Percentiles rank a stretch among this genome's conserved stretches.
phyloP scores from a whole-genome alignment of 2,113 vertebrate genomes.

The Lycocorax pyrrhopterus region DNA sequence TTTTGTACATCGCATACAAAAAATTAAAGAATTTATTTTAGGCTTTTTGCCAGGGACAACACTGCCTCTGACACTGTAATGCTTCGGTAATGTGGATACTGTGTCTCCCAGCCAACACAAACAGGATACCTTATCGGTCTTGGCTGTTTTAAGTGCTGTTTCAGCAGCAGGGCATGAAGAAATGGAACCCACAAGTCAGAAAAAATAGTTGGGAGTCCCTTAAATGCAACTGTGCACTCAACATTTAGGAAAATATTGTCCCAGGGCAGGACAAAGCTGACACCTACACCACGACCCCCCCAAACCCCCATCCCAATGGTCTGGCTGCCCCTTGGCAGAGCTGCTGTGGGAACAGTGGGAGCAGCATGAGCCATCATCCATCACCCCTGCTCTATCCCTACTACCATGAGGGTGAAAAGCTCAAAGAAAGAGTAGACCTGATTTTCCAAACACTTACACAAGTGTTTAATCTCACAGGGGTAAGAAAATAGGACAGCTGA shows the following conservation, averaged over 20 bases:
- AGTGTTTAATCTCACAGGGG: not conserved
- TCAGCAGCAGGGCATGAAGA: slow-evolving; percentile 29
- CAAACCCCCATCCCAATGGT: not conserved
- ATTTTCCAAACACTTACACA: not conserved
- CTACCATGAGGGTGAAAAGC: not conserved
- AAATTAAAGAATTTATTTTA: slow-evolving; percentile 51
- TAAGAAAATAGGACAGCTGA: not conserved
- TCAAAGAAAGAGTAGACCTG: not conserved
- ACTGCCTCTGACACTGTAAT: slow-evolving; percentile 10
- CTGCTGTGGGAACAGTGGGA: not conserved
- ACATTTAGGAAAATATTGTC: not conserved
- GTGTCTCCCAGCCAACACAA: slow-evolving; percentile 17
- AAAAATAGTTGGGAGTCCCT: not conserved
- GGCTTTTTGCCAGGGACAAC: slow-evolving; percentile 41
- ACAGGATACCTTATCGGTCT: slow-evolving; percentile 55
- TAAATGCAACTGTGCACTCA: not conserved
- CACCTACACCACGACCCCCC: not conserved
- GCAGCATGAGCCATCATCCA: not conserved
- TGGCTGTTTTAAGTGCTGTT: slow-evolving; percentile 10
- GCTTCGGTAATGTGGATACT: not conserved
- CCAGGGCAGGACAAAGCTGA: not conserved
- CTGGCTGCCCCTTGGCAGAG: rapidly evolving
- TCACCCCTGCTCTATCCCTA: not conserved
- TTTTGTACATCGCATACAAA: not conserved
- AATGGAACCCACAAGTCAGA: not conserved